Evolutionary conservation across 2,797 vertebrate species (phyloP).

Genomic region (Lepus townsendii): DNA sequence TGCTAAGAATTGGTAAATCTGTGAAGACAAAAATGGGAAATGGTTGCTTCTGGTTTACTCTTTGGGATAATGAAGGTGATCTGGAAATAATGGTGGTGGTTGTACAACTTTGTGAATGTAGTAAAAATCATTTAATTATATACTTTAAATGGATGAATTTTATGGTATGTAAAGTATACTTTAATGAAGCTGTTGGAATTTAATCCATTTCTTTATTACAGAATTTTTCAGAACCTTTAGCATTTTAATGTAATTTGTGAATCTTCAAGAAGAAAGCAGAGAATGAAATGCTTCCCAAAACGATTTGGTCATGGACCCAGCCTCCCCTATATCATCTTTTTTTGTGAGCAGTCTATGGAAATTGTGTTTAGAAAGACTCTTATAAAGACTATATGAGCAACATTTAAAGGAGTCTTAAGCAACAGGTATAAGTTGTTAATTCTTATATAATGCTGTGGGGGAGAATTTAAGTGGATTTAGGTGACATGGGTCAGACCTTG

Average conservation of each 20-base stretch:
- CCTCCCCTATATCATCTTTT: not conserved
- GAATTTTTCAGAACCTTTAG: constrained; percentile 6
- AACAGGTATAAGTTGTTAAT: constrained; percentile 1
- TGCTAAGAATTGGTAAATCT: not conserved
- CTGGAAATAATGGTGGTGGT: not conserved
- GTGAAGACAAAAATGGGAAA: not conserved
- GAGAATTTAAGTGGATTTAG: constrained; percentile 22
- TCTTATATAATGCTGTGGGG: not conserved
- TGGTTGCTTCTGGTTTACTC: not conserved
- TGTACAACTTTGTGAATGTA: not conserved
- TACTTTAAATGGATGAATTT: constrained; percentile 34
- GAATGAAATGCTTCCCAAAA: not conserved
- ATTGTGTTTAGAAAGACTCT: constrained; percentile 2
- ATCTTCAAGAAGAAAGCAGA: constrained; percentile 19
- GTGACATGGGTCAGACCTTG: not conserved
- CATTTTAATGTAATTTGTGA: constrained; percentile 5
- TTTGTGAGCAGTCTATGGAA: not conserved
- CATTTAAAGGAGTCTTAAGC: constrained; percentile 32
- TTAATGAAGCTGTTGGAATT: constrained; percentile 27
- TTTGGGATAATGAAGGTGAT: constrained; percentile 21
- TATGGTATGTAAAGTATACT: constrained; percentile 8
- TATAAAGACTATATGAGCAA: not conserved
- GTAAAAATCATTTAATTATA: constrained; percentile 1
- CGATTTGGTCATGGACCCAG: not conserved
- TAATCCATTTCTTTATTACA: not conserved